These are phyloP conservation scores for Cheiracanthium punctorium DNA, from an alignment of 2,888 invertebrate genomes.

Conservation along the genomic window DNA sequence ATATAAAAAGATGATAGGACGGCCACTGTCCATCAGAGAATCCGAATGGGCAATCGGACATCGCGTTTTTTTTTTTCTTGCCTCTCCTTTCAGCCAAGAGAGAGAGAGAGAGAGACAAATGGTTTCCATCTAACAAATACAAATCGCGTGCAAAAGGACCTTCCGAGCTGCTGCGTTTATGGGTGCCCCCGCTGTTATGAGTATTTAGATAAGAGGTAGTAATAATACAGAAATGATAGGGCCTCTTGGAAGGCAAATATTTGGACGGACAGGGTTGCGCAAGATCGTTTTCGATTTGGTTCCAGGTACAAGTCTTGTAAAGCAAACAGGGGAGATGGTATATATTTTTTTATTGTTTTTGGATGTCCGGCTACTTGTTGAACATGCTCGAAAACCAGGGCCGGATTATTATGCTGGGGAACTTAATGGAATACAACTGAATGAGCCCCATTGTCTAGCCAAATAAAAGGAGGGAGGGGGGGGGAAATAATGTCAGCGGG, in stretches of 20 bases:
- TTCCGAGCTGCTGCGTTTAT: slow-evolving; percentile 23
- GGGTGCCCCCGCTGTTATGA: slow-evolving; percentile 28
- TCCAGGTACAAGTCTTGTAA: not conserved
- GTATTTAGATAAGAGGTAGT: slow-evolving; percentile 64
- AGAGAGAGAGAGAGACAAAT: slow-evolving; percentile 20
- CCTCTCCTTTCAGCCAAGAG: not conserved
- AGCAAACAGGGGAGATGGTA: not conserved
- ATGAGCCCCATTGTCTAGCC: not conserved
- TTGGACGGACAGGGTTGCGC: slow-evolving; percentile 14
- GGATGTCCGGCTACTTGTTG: not conserved
- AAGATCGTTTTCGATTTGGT: not conserved
- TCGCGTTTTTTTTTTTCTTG: too few species aligned
- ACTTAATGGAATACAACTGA: not conserved
- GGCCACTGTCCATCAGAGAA: slow-evolving; percentile 4
- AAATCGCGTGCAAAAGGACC: slow-evolving; percentile 64
- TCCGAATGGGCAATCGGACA: slow-evolving; percentile 4
- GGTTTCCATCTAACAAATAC: slow-evolving; percentile 33
- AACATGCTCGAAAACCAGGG: not conserved
- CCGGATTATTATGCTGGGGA: not conserved
- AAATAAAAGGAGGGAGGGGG: too few species aligned
- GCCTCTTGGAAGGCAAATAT: slow-evolving; percentile 65
- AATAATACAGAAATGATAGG: slow-evolving; percentile 62
- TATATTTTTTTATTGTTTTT: slow-evolving; percentile 5
- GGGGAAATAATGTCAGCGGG: not conserved
- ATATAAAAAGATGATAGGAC: not conserved